Evolutionary conservation across 1,140 invertebrate genomes (phyloP).

Genomic region (Drosophila athabasca): DNA sequence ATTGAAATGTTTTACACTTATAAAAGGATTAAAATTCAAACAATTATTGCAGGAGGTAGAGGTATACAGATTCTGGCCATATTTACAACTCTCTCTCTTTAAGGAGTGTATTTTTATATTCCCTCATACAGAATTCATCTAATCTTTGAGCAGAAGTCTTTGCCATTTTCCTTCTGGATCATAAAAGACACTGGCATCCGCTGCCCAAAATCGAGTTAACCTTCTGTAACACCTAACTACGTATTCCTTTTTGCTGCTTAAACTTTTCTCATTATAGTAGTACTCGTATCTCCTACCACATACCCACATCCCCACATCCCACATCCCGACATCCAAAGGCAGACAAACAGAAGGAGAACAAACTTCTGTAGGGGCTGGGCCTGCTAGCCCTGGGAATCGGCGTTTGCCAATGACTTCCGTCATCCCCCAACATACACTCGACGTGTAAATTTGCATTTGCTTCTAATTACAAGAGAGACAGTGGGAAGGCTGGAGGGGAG

Average conservation of each 20-base stretch:
- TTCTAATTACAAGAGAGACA: slow-evolving; percentile 67
- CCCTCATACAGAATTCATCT: too few relatives aligned
- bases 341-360: slow-evolving; percentile 8
- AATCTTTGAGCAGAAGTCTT: too few relatives aligned
- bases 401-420: slow-evolving; percentile 76
- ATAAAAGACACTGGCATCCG: too few relatives aligned
- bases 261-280: slow-evolving; percentile 72
- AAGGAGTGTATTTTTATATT: too few relatives aligned
- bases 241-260: slow-evolving; percentile 10
- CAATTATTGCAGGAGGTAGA: too few relatives aligned
- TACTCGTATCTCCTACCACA: too few relatives aligned
- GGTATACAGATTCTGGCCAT: too few relatives aligned
- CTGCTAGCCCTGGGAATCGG: slow-evolving; percentile 44
- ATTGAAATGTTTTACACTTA: too few relatives aligned
- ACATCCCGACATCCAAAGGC: slow-evolving; percentile 25
- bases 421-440: slow-evolving; percentile 65
- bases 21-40: too few relatives aligned
- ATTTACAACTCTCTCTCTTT: too few relatives aligned
- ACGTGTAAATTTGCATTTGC: slow-evolving; percentile 79
- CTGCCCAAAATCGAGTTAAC: slow-evolving; percentile 1
- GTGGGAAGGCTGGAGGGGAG: not conserved
- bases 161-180: too few relatives aligned
- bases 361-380: slow-evolving; percentile 36
- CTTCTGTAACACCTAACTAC: not conserved
- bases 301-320: too few relatives aligned